Conservation (phyloP, 2,888 invertebrate genomes). For the Pseudoips prasinana region DNA sequence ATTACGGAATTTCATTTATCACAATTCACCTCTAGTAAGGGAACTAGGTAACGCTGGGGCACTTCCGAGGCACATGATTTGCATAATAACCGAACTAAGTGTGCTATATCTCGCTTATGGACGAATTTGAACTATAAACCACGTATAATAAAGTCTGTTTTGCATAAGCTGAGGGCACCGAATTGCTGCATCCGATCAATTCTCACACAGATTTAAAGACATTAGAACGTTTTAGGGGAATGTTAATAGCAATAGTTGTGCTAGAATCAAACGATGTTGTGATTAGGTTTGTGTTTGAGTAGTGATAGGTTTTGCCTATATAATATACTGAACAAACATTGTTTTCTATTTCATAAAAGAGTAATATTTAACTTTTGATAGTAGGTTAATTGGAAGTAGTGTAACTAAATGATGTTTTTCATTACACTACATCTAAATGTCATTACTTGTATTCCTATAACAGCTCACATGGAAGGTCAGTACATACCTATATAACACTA, state of each 20-base stretch:
- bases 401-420: too few species aligned
- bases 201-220: constrained; percentile 59
- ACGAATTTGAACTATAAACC: constrained; percentile 49
- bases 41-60: constrained; percentile 66
- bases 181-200: constrained; percentile 61
- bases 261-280: constrained; percentile 8
- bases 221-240: constrained; percentile 61
- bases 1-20: constrained; percentile 62
- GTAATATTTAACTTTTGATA: too few species aligned
- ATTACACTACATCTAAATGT: too few species aligned
- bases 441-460: too few species aligned
- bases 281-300: constrained; percentile 19
- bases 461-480: too few species aligned
- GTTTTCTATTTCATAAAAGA: too few species aligned
- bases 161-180: constrained; percentile 35
- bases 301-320: constrained; percentile 7
- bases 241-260: constrained; percentile 35
- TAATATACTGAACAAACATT: too few species aligned
- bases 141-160: constrained; percentile 39
- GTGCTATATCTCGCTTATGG: constrained; percentile 39
- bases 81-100: constrained; percentile 72
- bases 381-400: too few species aligned
- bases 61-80: constrained; percentile 71
- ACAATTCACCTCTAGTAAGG: constrained; percentile 68
- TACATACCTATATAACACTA: too few species aligned